Base-by-base conservation (phyloP, 1,140 invertebrate genomes). In the Scaptomyza pallida region DNA sequence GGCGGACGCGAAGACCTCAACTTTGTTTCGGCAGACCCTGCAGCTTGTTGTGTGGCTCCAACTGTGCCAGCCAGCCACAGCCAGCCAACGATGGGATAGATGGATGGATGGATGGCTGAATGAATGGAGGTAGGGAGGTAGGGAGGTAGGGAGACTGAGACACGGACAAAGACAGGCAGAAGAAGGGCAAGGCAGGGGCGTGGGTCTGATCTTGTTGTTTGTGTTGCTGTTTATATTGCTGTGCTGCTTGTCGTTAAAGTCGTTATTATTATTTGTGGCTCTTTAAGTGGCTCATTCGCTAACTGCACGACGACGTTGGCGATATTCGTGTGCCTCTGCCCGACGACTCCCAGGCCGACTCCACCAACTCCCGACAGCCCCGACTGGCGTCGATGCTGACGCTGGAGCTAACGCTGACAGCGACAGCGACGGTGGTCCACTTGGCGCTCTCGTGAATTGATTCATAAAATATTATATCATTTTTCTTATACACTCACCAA, bases 381-480 rank as follows among this genome's bases (percentile, higher is more conserved):
- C 16, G 33, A 15, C 72, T 79, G 81, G 77, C 81, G 69, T 74
- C 77, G 78, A 65, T 73, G 65, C 73, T 71, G 69, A 59, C 62
- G 57, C 52, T 16, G 54, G 55, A 43, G 59, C 76, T 37, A 65
- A 79, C 72, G 63, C 77, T 74, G 67, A 78, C 78, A 71, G 72
- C 48, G 43, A 55, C 62, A 57, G 65, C 82, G 81, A 81, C 81
- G 81, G 81, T 86, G 81, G 81, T 86, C 81, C 81, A 86, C 78
- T 86, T 86, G 83, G 82, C 82, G 82, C 82, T 85, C 82, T 86
- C 72, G 82, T 88, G 82, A 86, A 86, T 86, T 86, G 82, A 86
- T 86, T 86, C 82, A 86, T 86, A 86, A 86, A 86, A 86, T 86
- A 86, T 86, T 88, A 86, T 86, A 86, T 86, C 71, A 85, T 86